Percentiles rank a stretch among this genome's conserved stretches.
These are phyloP conservation scores for Forbesichthys agassizii DNA, from an alignment of 2,113 vertebrate genomes.

Conservation along the genomic window DNA sequence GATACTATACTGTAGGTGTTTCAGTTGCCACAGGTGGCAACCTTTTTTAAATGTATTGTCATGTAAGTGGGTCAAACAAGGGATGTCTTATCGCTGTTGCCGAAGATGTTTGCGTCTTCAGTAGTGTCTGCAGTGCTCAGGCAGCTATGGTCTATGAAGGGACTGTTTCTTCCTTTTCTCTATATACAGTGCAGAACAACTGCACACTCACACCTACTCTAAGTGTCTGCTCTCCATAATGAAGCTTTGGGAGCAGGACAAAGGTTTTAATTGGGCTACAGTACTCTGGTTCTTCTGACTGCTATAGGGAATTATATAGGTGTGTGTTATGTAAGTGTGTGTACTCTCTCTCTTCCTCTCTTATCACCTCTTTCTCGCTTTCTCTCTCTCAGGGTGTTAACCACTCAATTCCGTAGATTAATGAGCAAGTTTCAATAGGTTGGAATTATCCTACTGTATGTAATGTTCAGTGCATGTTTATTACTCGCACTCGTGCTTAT, in stretches of 20 bases:
- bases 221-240: conserved; percentile 43
- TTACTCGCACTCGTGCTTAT: not conserved
- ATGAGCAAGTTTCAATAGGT: conserved; percentile 2
- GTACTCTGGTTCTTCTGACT: conserved; percentile 7
- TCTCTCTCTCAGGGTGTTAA: too few species aligned
- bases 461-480: conserved; percentile 13
- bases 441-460: not conserved
- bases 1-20: conserved; percentile 51
- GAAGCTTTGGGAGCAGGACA: conserved; percentile 23
- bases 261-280: conserved; percentile 38
- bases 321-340: too few species aligned
- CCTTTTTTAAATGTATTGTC: conserved; percentile 25
- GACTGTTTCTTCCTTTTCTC: conserved; percentile 18
- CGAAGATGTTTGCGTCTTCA: conserved; percentile 41
- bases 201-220: conserved; percentile 31
- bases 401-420: conserved; percentile 34
- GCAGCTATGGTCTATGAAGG: conserved; percentile 20
- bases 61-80: conserved; percentile 48
- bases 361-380: not conserved
- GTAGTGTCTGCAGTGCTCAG: conserved; percentile 51
- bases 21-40: conserved; percentile 48
- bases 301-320: too few species aligned
- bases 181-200: conserved; percentile 38
- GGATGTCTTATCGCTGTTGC: conserved; percentile 32
- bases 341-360: too few species aligned